Percentiles rank a stretch among this genome's conserved stretches.
Evolutionary conservation across 2,797 vertebrate species (phyloP).

Genomic region (Pelobates cultripes): DNA sequence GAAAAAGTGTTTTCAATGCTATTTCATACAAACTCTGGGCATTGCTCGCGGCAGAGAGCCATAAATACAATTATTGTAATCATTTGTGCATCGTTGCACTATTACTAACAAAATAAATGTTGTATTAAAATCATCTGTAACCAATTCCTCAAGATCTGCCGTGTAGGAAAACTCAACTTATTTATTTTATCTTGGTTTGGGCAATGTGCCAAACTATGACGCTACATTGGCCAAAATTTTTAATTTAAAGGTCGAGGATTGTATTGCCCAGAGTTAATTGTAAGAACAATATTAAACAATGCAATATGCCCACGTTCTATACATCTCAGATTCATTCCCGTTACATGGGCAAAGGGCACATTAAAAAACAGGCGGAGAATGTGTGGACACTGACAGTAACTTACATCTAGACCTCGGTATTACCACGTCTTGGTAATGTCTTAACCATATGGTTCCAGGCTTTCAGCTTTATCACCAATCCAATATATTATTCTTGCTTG

Average conservation of each 20-base stretch:
- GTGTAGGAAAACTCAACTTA: background rate
- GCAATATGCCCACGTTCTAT: no score
- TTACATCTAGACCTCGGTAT: background rate
- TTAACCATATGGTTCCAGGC: constrained; percentile 3
- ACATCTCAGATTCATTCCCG: no score
- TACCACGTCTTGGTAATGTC: background rate
- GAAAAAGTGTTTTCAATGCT: no score
- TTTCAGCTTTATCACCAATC: background rate
- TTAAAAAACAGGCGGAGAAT: no score
- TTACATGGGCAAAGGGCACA: no score
- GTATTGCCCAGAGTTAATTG: no score
- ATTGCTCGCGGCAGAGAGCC: no score
- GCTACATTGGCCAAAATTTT: background rate
- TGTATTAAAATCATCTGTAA: background rate
- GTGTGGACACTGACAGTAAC: background rate
- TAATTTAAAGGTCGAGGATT: background rate
- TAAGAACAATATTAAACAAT: no score
- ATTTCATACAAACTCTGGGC: no score
- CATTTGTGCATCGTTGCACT: no score
- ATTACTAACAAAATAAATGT: no score
- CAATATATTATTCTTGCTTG: background rate
- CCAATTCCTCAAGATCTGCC: background rate
- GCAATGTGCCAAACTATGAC: background rate
- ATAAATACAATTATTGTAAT: no score
- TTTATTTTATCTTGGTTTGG: background rate